Base-by-base conservation (phyloP, 2,113 vertebrate genomes). In the Piaya cayana region DNA sequence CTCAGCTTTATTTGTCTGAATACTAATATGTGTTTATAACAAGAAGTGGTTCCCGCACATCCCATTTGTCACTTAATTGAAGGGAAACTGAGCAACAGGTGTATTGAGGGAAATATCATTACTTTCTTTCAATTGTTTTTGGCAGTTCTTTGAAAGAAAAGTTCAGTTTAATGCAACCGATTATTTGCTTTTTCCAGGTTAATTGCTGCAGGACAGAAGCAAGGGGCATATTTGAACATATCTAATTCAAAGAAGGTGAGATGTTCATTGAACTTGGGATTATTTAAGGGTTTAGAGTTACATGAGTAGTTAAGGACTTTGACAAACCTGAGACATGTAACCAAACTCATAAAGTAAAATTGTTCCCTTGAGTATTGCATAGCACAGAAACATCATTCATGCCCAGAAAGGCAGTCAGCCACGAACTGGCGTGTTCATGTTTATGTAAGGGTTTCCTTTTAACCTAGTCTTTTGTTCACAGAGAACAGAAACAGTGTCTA, bases 1-100 rank as follows among this genome's bases (percentile, higher is more conserved):
- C 62, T 52, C 83, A 93, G 80, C 82, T 90, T 81, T 62, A 86
- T 94, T 95, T 94, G 80, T 70, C 85, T 1, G 0, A 81, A 93
- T 82, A 75, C 68, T 96, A 92, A 94, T 86, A 74, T 64, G n/a
- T 97, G 95, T 96, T 94, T 94, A 97, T 96, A 94, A 94, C 82
- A 93, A 95, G 88, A 83, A 90, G 39, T 2, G 3, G 88, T 90
- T 95, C 90, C 90, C 0, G 47, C 85, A 95, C 79, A 80, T 96
- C 95, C 93, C 79, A 72, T 96, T 94, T 92, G 71, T 93, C 9
- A 0, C 88, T 88, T 97, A 96, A 96, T 93, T 96, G 94, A 96
- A 94, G 93, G 92, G 95, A 95, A 96, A 92, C 88, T 86, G 79
- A 93, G 90, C 79, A 96, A 96, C 93, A 96, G 93, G 95, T 96